phyloP scores from a whole-genome alignment of 2,113 vertebrate genomes.

The Boleophthalmus pectinirostris region DNA sequence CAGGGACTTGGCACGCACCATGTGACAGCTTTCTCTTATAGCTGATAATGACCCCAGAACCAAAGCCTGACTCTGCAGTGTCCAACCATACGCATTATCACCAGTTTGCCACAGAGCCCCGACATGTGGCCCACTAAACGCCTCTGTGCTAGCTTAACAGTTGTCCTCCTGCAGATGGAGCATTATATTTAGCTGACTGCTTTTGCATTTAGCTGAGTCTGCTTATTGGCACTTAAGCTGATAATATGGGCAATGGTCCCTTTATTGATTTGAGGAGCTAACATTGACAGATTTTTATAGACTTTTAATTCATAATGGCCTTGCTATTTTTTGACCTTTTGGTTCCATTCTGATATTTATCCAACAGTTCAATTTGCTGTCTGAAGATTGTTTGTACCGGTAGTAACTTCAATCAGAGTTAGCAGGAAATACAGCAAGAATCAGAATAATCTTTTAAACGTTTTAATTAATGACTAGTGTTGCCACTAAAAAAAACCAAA shows the following conservation, averaged over 20 bases:
- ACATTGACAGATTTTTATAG: constrained; percentile 11
- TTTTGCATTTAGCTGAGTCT: constrained; percentile 19
- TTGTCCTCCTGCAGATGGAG: constrained; percentile 32
- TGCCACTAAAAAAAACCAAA: too few species aligned
- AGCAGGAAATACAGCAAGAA: too few species aligned
- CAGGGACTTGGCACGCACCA: constrained; percentile 44
- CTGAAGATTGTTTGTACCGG: too few species aligned
- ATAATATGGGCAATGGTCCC: constrained; percentile 12
- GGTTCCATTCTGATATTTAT: too few species aligned
- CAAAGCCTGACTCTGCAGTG: constrained; percentile 15
- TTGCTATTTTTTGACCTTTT: not conserved
- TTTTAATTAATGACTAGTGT: too few species aligned
- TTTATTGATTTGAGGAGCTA: constrained; percentile 13
- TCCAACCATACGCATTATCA: constrained; percentile 26
- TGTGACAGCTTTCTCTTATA: constrained; percentile 34
- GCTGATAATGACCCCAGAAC: constrained; percentile 35
- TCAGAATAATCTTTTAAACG: too few species aligned
- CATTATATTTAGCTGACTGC: constrained; percentile 31
- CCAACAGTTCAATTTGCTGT: too few species aligned
- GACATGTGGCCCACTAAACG: constrained; percentile 34
- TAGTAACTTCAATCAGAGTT: too few species aligned
- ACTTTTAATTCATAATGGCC: not conserved
- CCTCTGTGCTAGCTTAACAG: constrained; percentile 28
- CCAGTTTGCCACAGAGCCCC: constrained; percentile 13
- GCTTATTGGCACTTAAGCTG: constrained; percentile 6